Evolutionary conservation across 2,888 invertebrate species (phyloP), one percentile per base, ranked within the genome.

Genomic region (Zeuzera pyrina): DNA sequence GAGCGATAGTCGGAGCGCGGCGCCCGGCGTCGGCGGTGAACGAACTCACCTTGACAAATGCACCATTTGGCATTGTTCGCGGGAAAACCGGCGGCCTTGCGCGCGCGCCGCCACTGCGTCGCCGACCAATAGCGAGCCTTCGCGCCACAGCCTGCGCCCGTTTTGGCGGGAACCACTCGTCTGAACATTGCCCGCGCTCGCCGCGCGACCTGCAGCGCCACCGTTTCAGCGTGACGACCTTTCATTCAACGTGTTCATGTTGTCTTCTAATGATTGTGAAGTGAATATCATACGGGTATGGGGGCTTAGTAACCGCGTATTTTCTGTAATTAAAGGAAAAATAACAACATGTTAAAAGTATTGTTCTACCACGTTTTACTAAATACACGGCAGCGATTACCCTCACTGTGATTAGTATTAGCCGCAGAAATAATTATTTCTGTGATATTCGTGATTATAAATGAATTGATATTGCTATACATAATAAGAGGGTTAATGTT

Each of bases 31-130:
- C 77, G 71, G 61, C 79, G 81, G 81, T 79, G 81, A 81, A 79
- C 83, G 83, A 79, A 79, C 81, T 83, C 76, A 79, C 83, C 83
- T 83, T 83, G 83, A 83, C 83, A 81, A 81, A 83, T 83, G 83
- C 83, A 83, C 79, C 81, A 83, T 83, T 83, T 79, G 83, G 83
- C 83, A 81, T 83, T 83, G 83, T 83, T 83, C 77, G 81, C 79
- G 81, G 81, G 81, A 79, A 81, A 83, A 83, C 78, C 77, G 73
- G 72, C 78, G 78, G 81, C 78, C 79, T 79, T 79, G 78, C 77
- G 70, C 69, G 73, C 66, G 74, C 76, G 66, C 67, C 67, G 60
- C 64, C 59, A 59, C 64, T 57, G 55, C 63, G n/a, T n/a, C 44
- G 46, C 45, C 65, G 60, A 41, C 79, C 81, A 81, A 79, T 79